Evolutionary conservation across 2,797 vertebrate species (phyloP).

Genomic region (Tiaroga cobitis): DNA sequence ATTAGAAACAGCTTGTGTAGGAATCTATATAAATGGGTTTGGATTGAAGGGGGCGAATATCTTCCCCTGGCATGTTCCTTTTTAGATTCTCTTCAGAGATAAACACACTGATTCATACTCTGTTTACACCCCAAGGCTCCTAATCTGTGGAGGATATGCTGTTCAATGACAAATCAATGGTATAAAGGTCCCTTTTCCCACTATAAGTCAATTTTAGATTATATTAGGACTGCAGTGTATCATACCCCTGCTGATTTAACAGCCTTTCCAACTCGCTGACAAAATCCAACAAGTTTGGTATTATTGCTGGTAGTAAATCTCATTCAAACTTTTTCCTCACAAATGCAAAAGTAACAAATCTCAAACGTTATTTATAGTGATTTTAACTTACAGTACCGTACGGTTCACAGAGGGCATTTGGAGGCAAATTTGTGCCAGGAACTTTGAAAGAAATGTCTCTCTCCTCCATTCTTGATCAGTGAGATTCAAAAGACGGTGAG

Average conservation of each 20-base stretch:
- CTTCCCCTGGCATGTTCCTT: slow-evolving; percentile 8
- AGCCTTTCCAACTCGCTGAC: neutral
- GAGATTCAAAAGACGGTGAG: neutral
- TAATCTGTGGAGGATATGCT: slow-evolving; percentile 33
- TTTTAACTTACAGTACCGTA: neutral
- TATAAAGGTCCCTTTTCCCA: neutral
- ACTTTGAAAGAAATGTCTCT: neutral
- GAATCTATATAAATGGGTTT: slow-evolving; percentile 26
- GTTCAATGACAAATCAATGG: slow-evolving; percentile 24
- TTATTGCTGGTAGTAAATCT: neutral
- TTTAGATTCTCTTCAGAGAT: slow-evolving; percentile 30
- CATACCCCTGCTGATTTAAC: neutral
- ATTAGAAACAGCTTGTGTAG: neutral
- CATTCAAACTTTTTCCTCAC: neutral
- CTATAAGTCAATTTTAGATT: neutral
- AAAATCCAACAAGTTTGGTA: neutral
- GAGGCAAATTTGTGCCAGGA: neutral
- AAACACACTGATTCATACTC: slow-evolving; percentile 15
- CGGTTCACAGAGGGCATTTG: neutral
- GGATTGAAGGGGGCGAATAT: slow-evolving; percentile 20
- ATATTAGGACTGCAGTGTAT: neutral
- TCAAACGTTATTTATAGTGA: neutral
- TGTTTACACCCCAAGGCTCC: slow-evolving; percentile 22
- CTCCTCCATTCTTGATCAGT: neutral
- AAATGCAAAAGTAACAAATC: neutral